Base-by-base conservation (phyloP, 35 echinoderm and acorn worm genomes). In the Stichopus chloronotus region DNA sequence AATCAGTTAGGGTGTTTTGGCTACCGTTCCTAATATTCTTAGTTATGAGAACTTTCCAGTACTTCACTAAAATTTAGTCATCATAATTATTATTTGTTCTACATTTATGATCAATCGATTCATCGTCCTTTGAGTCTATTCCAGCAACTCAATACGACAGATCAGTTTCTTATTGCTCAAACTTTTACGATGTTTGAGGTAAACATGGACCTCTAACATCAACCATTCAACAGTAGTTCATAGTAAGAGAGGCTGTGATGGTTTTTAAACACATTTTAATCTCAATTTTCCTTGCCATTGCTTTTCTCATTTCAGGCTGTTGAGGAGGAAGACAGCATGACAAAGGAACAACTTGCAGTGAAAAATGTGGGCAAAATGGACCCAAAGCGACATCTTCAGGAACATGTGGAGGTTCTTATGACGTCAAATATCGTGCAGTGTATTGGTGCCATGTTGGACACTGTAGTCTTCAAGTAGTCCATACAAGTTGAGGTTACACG, bases 341-440 rank as follows among this genome's bases (percentile, higher is more conserved):
- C 97, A 16, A 85, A 83, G 87, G 97, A 98, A 55, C 97, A 98
- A 74, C 88, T 98, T 9, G 97, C 95, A 0, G 97, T 98, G 25
- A 98, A 98, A 59, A 98, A 98, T 60, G 97, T 98, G 12, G 97
- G 97, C 77, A 98, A 98, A 90, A 71, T 98, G 59, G 97, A 98
- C 23, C 97, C 97, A 0, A 98, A 98, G 91, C 87, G 97, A 23
- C 97, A 98, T 93, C 87, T 98, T 0, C 95, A 98, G 83, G 97
- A 98, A 68, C 95, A 96, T 57, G 97, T 98, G 17, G 95, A 98
- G 83, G 97, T 96, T 2, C 71, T 98, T 59, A 98, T 98, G 97
- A 96, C 97, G 10, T 89, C 95, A 13, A 96, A 98, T 92, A 98
- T 98, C 54, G 95, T 98, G 22, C 97, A 96, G 88, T 96, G 97